Evolutionary conservation across 92 coral and sea anemone genomes (phyloP), one percentile per base, ranked within the genome.

Genomic region (Zoanthus sociatus): DNA sequence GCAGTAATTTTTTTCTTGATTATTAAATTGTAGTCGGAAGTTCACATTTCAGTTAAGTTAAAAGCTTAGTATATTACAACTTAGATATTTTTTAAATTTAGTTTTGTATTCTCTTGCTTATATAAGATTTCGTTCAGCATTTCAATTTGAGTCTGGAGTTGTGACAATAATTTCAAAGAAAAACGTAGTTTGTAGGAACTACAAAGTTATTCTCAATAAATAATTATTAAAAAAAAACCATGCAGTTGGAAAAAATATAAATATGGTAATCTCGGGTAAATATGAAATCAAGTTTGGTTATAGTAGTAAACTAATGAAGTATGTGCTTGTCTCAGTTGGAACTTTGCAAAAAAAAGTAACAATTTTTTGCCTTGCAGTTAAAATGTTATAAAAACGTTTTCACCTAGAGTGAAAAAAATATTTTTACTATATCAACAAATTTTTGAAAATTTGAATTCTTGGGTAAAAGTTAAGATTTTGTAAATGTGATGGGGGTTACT

Each of bases 351-450:
- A 50, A 47, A 75, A 26, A 26, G 26, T 50, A 75, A 75, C 79
- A 75, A 75, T 75, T 75, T 75, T 75, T 75, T 20, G 79, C 79
- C 63, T 75, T 47, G 48, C 12, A 75, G 79, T 4, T 47, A 47
- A 75, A 75, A 50, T 9, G 21, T 75, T 47, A 75, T 75, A 13
- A 75, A 75, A 75, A 75, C 79, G 18, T 75, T 75, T 75, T 75
- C 1, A 9, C 79, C 63, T 7, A 75, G 60, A 47, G 44, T 63
- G 63, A 17, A 75, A 75, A 75, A 75, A 50, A 48, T 16, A 18
- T 7, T 48, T 75, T 75, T 32, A 63, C 63, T 75, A 30, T 21
- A 48, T 30, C 79, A 37, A 42, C 53, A 37, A 54, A 54, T 37
- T 72, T 72, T 21, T 72, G 77, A 26, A 75, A 75, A 50, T 75